A percentile compares a stretch with the other conserved stretches of the same genome.
phyloP scores from a whole-genome alignment of 2,888 invertebrate genomes.

The Rhingia rostrata region DNA sequence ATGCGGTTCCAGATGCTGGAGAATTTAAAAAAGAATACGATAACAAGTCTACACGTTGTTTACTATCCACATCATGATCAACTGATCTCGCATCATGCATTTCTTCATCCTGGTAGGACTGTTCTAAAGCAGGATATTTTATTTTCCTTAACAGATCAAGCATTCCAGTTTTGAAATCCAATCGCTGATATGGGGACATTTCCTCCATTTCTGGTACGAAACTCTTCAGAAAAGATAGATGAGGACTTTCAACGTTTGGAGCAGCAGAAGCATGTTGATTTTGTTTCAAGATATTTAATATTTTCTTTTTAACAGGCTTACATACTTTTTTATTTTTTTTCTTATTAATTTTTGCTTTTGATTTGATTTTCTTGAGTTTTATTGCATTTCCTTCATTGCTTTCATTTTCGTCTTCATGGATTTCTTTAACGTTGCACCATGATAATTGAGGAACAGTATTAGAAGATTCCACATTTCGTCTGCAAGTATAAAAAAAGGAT shows the following conservation, averaged over 20 bases:
- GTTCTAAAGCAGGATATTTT: neutral
- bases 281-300: neutral
- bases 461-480: neutral
- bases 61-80: too few relatives aligned
- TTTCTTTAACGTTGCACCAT: neutral
- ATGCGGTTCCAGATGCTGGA: too few relatives aligned
- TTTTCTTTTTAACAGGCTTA: neutral
- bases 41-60: too few relatives aligned
- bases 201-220: neutral
- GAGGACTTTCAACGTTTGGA: neutral
- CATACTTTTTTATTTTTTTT: neutral
- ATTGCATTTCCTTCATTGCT: neutral
- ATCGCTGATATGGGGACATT: neutral
- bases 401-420: neutral
- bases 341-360: neutral
- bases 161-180: neutral
- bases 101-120: too few relatives aligned
- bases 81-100: too few relatives aligned
- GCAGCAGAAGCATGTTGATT: neutral
- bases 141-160: neutral
- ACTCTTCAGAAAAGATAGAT: constrained; percentile 4
- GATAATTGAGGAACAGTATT: neutral
- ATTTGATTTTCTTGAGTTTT: neutral
- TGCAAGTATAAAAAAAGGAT: neutral
- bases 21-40: too few relatives aligned